Base-by-base conservation (phyloP, 2,797 vertebrate genomes). In the Cichlasoma orientale region DNA sequence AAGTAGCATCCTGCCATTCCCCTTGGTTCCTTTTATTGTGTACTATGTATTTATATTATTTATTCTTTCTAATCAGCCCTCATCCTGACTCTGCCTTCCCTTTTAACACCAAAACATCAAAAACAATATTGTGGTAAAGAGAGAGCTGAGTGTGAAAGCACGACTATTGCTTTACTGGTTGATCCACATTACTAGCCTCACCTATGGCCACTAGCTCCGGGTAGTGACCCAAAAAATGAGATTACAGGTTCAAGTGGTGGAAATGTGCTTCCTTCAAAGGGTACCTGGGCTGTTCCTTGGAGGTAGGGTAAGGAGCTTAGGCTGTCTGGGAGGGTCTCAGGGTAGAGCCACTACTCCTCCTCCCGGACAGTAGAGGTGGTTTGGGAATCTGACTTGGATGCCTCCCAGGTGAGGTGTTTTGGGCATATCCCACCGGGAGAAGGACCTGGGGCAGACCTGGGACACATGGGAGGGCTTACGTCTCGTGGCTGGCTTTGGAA, bases 221-320 rank as follows among this genome's bases (percentile, higher is more conserved):
- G 7, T 4, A 25, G 0, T 41, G 36, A 63, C 36, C 1, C 0
- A 63, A 25, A 63, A 13, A 63, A 63, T 63, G 9, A 0, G 59
- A 44, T 63, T 25, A 63, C 16, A 33, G 4, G 21, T 21, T 41
- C 36, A 44, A 25, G 9, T 4, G 11, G 36, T 25, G 36, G 59
- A 44, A 63, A 63, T 18, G 59, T 25, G 59, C 36, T 44, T 63
- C 21, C 38, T 44, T 38, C 0, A 5, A 44, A 44, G 59, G 44
- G 14, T 3, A 1, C 21, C 14, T 44, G 44, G 38, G 21, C 44
- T 44, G 14, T 27, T 14, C 38, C 59, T 44, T 18, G 27, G 38
- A 63, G 25, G 44, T 18, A 27, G 44, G 41, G 59, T 44, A 25
- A 63, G 8, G 38, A 44, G 59, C 23, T 44, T 19, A 36, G 25